Base-by-base conservation (phyloP, 2,113 vertebrate species). In the Centropus unirufus region DNA sequence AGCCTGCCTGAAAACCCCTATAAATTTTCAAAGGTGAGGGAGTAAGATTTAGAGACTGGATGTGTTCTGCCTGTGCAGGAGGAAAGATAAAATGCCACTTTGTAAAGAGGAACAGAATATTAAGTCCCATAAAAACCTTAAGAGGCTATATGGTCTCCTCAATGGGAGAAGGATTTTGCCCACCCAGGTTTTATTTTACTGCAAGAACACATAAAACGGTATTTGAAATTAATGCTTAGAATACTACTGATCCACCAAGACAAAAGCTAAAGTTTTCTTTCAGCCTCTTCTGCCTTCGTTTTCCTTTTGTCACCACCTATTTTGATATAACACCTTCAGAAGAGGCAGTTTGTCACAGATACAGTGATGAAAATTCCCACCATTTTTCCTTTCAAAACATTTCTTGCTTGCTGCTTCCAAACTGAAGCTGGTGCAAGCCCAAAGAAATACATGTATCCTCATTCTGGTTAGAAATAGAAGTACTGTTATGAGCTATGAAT, bases 21-120 rank as follows among this genome's bases (percentile, higher is more conserved):
- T 98, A 98, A 98, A 98, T 97, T 98, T 97, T 97, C 93, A 96
- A 96, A 97, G 94, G 96, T 97, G 93, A 96, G 83, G 83, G 89
- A 94, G 68, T 77, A 96, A 96, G 94, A 97, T 96, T 97, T 97
- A 96, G 94, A 97, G 95, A 93, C 68, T 95, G 81, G 19, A 88
- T 91, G 57, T 86, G 66, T 81, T 84, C 91, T 95, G 87, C 42
- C 93, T 94, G 67, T 90, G 84, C 79, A 64, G 75, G 40, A 94
- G 92, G 87, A 95, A 91, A 91, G 88, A 90, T 92, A 96, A 92
- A 97, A 94, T 91, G 64, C 69, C 73, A 62, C 57, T 93, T 87
- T 96, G 76, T 95, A 92, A 96, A 96, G 74, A 42, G 40, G 78
- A 96, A 79, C 62, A 86, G 92, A 95, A 93, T 94, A 96, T 96